Evolutionary conservation across 2,797 vertebrate species (phyloP).

Genomic region (Merluccius polli): DNA sequence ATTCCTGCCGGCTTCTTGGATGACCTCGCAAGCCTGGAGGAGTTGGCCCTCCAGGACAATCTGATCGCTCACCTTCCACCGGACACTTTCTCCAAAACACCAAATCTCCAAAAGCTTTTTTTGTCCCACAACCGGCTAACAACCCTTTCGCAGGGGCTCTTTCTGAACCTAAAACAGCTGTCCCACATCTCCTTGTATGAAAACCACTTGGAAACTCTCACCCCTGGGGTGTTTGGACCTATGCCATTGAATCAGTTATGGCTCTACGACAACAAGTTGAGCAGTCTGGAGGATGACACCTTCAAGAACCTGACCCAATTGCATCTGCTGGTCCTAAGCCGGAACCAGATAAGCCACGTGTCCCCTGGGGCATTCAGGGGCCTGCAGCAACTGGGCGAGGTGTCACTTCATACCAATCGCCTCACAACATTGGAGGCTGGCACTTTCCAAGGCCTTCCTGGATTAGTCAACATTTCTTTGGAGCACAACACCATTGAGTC

Average conservation of each 20-base stretch:
- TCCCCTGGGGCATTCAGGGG: conserved; percentile 77
- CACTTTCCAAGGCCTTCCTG: conserved; percentile 73
- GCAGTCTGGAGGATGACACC: conserved; percentile 67
- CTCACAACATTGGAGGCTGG: conserved; percentile 72
- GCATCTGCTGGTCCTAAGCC: conserved; percentile 83
- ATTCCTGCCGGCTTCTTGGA: conserved; percentile 75
- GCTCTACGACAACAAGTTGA: conserved; percentile 87
- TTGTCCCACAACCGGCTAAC: conserved; percentile 84
- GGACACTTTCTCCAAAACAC: conserved; percentile 77
- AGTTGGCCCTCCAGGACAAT: conserved; percentile 85
- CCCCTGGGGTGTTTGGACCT: conserved; percentile 77
- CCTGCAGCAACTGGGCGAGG: conserved; percentile 74
- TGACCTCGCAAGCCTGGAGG: conserved; percentile 76
- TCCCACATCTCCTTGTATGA: conserved; percentile 80
- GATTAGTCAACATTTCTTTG: conserved; percentile 85
- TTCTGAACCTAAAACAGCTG: conserved; percentile 76
- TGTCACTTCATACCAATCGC: conserved; percentile 85
- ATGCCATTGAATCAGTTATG: conserved; percentile 81
- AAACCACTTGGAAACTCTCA: conserved; percentile 78
- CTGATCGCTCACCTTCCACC: conserved; percentile 71
- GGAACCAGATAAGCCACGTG: conserved; percentile 78
- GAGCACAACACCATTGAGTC: conserved; percentile 80
- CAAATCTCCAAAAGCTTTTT: conserved; percentile 80
- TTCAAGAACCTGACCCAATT: conserved; percentile 82
- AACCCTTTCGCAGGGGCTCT: conserved; percentile 76